A percentile compares a stretch with the other conserved stretches of the same genome.
phyloP scores from a whole-genome alignment of 1,140 invertebrate species.

The Hyposmocoma kahamanoa region DNA sequence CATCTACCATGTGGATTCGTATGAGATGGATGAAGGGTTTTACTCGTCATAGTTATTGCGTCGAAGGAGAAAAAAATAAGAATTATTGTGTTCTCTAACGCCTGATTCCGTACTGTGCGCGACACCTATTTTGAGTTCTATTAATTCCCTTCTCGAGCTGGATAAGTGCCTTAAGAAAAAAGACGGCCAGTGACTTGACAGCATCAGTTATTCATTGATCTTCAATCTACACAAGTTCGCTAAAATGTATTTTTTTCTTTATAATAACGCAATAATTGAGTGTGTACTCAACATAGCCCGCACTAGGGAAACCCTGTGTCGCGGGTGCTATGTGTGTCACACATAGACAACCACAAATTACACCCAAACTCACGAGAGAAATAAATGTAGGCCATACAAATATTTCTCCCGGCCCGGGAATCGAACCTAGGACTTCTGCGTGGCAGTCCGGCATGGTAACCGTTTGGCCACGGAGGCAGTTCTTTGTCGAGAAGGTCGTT shows the following conservation, averaged over 20 bases:
- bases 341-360: no score
- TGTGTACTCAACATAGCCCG: no score
- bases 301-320: no score
- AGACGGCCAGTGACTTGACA: slow-evolving; percentile 23
- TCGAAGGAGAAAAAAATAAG: neutral
- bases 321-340: no score
- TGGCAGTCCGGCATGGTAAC: no score
- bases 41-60: neutral
- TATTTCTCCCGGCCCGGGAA: no score
- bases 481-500: no score
- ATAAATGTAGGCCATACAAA: no score
- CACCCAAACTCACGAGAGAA: no score
- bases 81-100: neutral
- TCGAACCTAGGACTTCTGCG: no score
- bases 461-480: no score
- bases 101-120: neutral
- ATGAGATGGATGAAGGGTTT: slow-evolving; percentile 8
- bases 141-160: slow-evolving; percentile 16
- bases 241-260: slow-evolving; percentile 11
- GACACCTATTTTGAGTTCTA: neutral
- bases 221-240: slow-evolving; percentile 13
- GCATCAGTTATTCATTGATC: slow-evolving; percentile 29
- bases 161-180: slow-evolving; percentile 23
- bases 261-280: slow-evolving; percentile 13
- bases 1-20: slow-evolving; percentile 5